Conservation (phyloP, 2,888 invertebrate species). For the Eueremaeus valkanovi region DNA sequence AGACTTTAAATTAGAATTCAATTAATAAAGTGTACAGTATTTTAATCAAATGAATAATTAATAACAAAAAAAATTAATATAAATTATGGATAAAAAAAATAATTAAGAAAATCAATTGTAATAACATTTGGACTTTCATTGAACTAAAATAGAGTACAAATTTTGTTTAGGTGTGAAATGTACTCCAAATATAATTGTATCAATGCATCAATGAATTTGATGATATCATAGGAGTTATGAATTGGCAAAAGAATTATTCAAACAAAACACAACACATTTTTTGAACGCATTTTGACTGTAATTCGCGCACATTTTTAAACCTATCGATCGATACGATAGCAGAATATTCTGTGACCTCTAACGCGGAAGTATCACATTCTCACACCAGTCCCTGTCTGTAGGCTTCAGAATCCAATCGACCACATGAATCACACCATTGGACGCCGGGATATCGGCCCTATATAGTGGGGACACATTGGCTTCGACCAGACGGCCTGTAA, state of each 20-base stretch:
- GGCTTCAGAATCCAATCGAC: constrained; percentile 48
- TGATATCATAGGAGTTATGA: neutral
- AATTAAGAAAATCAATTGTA: constrained; percentile 13
- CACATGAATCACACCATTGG: constrained; percentile 53
- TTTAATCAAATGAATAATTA: no score
- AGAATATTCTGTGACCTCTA: neutral
- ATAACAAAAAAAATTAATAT: neutral
- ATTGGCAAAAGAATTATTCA: constrained; percentile 10
- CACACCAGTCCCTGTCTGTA: constrained; percentile 47
- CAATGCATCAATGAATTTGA: neutral
- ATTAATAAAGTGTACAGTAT: neutral
- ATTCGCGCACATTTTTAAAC: neutral
- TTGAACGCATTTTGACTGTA: neutral
- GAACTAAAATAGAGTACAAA: constrained; percentile 13
- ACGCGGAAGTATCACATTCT: constrained; percentile 46
- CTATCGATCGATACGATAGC: neutral
- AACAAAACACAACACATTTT: neutral
- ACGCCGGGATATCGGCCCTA: constrained; percentile 51
- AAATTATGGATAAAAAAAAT: neutral
- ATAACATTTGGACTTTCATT: constrained; percentile 2
- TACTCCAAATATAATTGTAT: neutral
- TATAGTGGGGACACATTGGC: constrained; percentile 51
- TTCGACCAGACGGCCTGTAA: constrained; percentile 50
- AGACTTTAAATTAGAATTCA: no score
- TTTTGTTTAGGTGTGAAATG: neutral